Conservation (phyloP, 2,888 invertebrate genomes). For the Conomelus anceps region DNA sequence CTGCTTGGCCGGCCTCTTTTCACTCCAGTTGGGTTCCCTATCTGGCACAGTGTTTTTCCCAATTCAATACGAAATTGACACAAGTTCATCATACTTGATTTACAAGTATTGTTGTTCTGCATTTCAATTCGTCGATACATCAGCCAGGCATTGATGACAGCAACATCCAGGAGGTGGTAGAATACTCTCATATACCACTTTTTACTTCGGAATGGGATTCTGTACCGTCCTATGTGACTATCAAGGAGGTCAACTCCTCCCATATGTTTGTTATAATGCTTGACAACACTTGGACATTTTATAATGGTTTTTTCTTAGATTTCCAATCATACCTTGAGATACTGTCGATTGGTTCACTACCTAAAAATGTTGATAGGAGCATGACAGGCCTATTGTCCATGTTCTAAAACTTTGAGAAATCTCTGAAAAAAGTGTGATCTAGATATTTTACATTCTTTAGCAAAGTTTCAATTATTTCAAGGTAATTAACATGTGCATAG, state of each 20-base stretch:
- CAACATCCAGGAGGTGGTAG: conserved; percentile 34
- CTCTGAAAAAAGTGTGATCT: conserved; percentile 25
- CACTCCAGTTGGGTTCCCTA: conserved; percentile 10
- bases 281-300: not conserved
- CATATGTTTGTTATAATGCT: not conserved
- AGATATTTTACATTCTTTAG: conserved; percentile 15
- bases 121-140: conserved; percentile 10
- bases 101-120: not conserved
- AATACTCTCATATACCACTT: conserved; percentile 21
- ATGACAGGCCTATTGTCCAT: conserved; percentile 39
- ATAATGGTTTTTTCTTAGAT: not conserved
- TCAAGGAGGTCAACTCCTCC: conserved; percentile 5
- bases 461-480: conserved; percentile 12
- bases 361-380: conserved; percentile 36
- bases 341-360: conserved; percentile 36
- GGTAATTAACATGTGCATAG: conserved; percentile 20
- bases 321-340: not conserved
- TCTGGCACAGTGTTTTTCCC: conserved; percentile 1
- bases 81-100: not conserved
- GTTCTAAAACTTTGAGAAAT: conserved; percentile 11
- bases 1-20: conserved; percentile 5
- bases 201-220: not conserved
- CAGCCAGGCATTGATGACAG: conserved; percentile 36
- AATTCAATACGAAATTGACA: conserved; percentile 3
- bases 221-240: not conserved